Evolutionary conservation across 2,797 vertebrate genomes (phyloP), one percentile per base, ranked within the genome.

Genomic region (Siniperca undulata): DNA sequence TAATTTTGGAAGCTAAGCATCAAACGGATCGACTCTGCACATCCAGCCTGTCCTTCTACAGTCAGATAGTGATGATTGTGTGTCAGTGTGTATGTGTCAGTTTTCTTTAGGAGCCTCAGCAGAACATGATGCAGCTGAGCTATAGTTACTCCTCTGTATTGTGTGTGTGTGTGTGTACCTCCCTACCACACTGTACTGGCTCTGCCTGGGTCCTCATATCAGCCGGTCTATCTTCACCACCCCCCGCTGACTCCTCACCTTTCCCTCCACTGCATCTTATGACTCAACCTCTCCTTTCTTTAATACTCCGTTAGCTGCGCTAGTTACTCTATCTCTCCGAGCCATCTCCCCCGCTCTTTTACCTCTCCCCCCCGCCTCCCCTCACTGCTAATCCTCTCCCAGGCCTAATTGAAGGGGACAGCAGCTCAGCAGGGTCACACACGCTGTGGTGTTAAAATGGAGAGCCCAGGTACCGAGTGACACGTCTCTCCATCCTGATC

Each of bases 361-460:
- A 17, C 76, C 52, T 68, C 70, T 46, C 58, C 36, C 68, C 55
- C 68, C 70, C 40, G 53, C 65, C 77, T 74, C 83, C 83, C 74
- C 64, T 78, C 13, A 3, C 76, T 75, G 77, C 75, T 88, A 88
- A 91, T 92, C 89, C 78, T 82, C 72, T 89, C 78, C 66, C 38
- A 16, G 56, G 53, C 81, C 85, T 90, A 88, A 92, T 89, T 90
- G 84, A 91, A 87, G 81, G 72, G 83, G 90, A 90, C 89, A 74
- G 85, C 78, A 74, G 58, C 87, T 86, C 83, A 34, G 56, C 67
- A 19, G 87, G 89, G 88, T 90, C 83, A 73, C 74, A 73, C 74
- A 27, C 14, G 1, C 78, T 9, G 24, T n/a, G 66, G 38, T 42
- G 50, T 53, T 82, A 83, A 89, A 88, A 80, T 3, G 6, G 46